Conservation (phyloP, 1,140 invertebrate genomes). For the Heliconius melpomene region DNA sequence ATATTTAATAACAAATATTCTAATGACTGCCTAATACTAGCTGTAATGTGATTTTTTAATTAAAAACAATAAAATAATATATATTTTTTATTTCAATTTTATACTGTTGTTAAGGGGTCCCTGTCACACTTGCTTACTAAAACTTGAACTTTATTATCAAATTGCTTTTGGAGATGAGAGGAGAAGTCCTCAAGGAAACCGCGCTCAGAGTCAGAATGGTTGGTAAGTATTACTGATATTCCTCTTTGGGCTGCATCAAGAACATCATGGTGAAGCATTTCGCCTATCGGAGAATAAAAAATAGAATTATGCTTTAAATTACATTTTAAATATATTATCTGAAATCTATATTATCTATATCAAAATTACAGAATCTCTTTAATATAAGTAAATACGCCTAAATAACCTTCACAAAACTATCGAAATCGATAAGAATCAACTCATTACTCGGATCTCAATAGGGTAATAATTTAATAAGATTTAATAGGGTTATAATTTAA, state of each 20-base stretch:
- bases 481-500: too few species aligned
- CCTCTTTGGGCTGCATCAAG: conserved; percentile 91
- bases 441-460: too few species aligned
- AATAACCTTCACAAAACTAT: too few species aligned
- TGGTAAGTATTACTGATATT: conserved; percentile 92
- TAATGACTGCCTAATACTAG: conserved; percentile 38
- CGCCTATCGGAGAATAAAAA: conserved; percentile 81
- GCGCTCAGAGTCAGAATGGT: conserved; percentile 97
- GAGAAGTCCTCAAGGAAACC: conserved; percentile 88
- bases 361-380: too few species aligned
- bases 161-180: conserved; percentile 71
- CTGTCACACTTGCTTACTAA: conserved; percentile 87
- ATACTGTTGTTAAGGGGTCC: conserved; percentile 85
- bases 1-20: conserved; percentile 26
- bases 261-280: conserved; percentile 98
- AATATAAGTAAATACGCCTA: too few species aligned
- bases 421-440: too few species aligned
- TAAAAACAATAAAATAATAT: not conserved
- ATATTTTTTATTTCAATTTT: not conserved
- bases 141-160: conserved; percentile 84
- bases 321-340: not conserved
- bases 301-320: conserved; percentile 20
- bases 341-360: too few species aligned
- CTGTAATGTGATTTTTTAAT: conserved; percentile 40
- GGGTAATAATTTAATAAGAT: too few species aligned